Base-by-base conservation (phyloP, 30 jellyfish, hydroid and myxozoan genomes). In the Cassiopea andromeda region DNA sequence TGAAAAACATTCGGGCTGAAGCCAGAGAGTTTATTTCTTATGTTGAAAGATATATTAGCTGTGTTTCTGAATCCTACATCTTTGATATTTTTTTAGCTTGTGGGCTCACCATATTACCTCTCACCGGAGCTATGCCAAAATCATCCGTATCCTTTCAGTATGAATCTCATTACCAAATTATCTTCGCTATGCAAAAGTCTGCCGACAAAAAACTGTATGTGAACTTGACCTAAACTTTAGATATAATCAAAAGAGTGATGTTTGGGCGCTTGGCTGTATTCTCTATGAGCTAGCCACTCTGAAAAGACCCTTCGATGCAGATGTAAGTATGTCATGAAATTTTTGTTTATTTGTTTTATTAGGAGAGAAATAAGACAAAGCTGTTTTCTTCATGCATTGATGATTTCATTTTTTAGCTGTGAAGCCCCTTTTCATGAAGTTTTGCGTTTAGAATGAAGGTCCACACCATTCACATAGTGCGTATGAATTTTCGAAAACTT, bases 41-140 rank as follows among this genome's bases (percentile, higher is more conserved):
- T 27, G 38, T 27, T 27, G 38, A 27, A 27, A 27, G 38, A 27
- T 27, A 27, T 27, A 27, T 27, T 27, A 27, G 38, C 38, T 27
- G 38, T 27, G 38, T 27, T 27, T 27, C 38, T 27, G 38, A 27
- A 27, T 27, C 64, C 7, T 54, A 54, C 64, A 10, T 64, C 43
- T 64, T 64, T 14, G 5, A 58, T 83, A 60, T 1, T 68, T 80
- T 88, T 92, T 47, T 81, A 96, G 99, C 97, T 97, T 81, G 97
- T 96, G 46, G 99, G 99, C 44, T 92, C 99, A 27, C 97, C 99
- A 18, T 98, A 96, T 82, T 96, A 96, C 90, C 76, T 96, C 83
- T 96, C 99, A 19, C 99, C 99, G 7, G 99, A 96, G 75, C 97
- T 91, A 12, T 97, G 97, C 60, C 98, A 96, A 75, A 97, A 97